These are phyloP conservation scores for Ascidia mentula DNA, from an alignment of 23 tunicate genomes.

Conservation along the genomic window DNA sequence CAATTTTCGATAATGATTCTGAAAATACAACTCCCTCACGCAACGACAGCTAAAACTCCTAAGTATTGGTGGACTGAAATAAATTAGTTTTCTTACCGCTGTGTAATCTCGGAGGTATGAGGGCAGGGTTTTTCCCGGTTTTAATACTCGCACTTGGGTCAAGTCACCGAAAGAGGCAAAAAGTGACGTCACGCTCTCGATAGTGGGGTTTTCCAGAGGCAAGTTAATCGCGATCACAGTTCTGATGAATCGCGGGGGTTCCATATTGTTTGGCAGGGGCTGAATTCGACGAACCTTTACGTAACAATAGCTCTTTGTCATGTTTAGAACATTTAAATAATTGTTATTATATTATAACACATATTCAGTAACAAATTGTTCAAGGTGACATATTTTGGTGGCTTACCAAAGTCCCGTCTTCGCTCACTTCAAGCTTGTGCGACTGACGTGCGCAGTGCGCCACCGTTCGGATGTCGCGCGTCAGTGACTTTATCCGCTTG, in stretches of 20 bases:
- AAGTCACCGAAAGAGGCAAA: constrained; percentile 82
- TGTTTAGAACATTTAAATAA: neutral
- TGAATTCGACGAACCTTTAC: constrained; percentile 71
- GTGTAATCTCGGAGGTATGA: constrained; percentile 82
- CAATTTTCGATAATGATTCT: too few species aligned
- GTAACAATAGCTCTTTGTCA: too few species aligned
- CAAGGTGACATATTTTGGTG: neutral
- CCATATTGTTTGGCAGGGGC: constrained; percentile 73
- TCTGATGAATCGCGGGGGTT: constrained; percentile 77
- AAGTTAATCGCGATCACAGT: constrained; percentile 95
- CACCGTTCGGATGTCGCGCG: constrained; percentile 80
- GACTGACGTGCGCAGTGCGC: constrained; percentile 69
- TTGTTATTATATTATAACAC: too few species aligned
- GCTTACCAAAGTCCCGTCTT: constrained; percentile 72
- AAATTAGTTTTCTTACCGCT: constrained; percentile 80
- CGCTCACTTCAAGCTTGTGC: constrained; percentile 60
- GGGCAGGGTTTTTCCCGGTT: constrained; percentile 82
- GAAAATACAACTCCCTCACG: too few species aligned
- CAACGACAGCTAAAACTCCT: too few species aligned
- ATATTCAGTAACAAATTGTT: too few species aligned
- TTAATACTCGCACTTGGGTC: constrained; percentile 93
- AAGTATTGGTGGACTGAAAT: too few species aligned
- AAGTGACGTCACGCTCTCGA: constrained; percentile 91
- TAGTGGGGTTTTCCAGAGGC: constrained; percentile 67
- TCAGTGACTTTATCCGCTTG: constrained; percentile 78